Base-by-base conservation (phyloP, 2,113 vertebrate genomes). In the Cyanocitta stelleri region DNA sequence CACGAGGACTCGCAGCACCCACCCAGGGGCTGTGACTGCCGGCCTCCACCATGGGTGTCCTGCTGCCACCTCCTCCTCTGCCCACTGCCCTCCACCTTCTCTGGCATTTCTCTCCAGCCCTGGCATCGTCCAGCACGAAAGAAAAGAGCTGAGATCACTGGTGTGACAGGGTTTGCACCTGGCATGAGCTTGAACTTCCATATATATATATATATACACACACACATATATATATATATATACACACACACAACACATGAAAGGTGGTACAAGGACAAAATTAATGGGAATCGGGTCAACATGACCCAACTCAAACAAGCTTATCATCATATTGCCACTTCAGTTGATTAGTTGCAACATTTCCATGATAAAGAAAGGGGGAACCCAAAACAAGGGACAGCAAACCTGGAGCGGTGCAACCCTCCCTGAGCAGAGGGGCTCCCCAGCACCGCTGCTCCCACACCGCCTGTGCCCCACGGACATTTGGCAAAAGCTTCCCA, bases 291-390 rank as follows among this genome's bases (percentile, higher is more conserved):
- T 96, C 89, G 17, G 94, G 93, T 97, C 97, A 97, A 97, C 97
- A 92, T 97, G 96, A 97, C 97, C 96, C 95, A 95, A 96, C 96
- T 95, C 96, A 96, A 94, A 95, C 85, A 95, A 97, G 94, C 95
- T 97, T 96, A 97, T 96, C 96, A 97, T 95, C 95, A 95, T 96
- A 97, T 97, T 96, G 97, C 97, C 96, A 96, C 93, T 95, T 94
- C 10, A 90, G 87, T 89, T 95, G 95, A 92, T 92, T 90, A 94
- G 95, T 94, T 95, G 94, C 92, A 95, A 97, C 96, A 96, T 86
- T 97, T 95, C 91, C 95, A 96, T 93, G 96, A 96, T 95, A 95
- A 93, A 96, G 86, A 87, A 93, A 88, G 51, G 64, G 91, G 72
- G 51, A 74, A 96, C 54, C 95, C 93, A 93, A 93, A 94, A 93